phyloP scores from a whole-genome alignment of 2,797 vertebrate genomes.

The Karalla daura region DNA sequence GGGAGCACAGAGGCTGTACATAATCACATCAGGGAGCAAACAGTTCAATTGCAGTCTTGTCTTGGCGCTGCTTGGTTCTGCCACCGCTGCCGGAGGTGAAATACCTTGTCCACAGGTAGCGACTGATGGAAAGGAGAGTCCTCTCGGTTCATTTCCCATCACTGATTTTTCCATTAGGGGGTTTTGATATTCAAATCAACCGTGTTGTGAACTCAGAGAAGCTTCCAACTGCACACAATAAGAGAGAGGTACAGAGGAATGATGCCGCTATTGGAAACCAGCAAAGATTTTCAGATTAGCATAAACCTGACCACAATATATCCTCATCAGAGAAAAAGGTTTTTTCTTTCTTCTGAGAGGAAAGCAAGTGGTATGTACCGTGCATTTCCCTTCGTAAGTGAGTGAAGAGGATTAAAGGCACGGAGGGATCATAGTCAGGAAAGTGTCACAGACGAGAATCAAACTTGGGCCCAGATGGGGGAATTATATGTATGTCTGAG shows the following conservation, averaged over 20 bases:
- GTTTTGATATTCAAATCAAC: conserved; percentile 58
- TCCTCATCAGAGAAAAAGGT: conserved; percentile 48
- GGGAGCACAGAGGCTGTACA: conserved; percentile 26
- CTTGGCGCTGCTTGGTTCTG: conserved; percentile 39
- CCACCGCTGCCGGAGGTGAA: conserved; percentile 54
- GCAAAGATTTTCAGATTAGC: conserved; percentile 65
- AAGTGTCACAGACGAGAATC: conserved; percentile 60
- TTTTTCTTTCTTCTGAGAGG: conserved; percentile 17
- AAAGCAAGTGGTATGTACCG: conserved; percentile 43
- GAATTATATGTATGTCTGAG: conserved; percentile 60
- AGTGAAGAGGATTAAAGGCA: conserved; percentile 62
- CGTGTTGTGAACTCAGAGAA: conserved; percentile 32
- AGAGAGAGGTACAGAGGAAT: conserved; percentile 30
- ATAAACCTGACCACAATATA: conserved; percentile 65
- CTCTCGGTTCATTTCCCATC: conserved; percentile 41
- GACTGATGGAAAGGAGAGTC: conserved; percentile 32
- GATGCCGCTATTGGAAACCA: conserved; percentile 49
- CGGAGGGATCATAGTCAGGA: conserved; percentile 61
- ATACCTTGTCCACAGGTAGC: conserved; percentile 50
- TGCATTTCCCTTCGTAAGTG: conserved; percentile 31
- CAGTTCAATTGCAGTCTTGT: conserved; percentile 36
- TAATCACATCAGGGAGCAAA: conserved; percentile 53
- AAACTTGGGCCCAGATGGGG: conserved; percentile 54
- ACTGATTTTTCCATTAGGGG: conserved; percentile 30
- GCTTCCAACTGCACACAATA: conserved; percentile 27